Conservation (phyloP, 2,797 vertebrate species). For the Alosa sapidissima region DNA sequence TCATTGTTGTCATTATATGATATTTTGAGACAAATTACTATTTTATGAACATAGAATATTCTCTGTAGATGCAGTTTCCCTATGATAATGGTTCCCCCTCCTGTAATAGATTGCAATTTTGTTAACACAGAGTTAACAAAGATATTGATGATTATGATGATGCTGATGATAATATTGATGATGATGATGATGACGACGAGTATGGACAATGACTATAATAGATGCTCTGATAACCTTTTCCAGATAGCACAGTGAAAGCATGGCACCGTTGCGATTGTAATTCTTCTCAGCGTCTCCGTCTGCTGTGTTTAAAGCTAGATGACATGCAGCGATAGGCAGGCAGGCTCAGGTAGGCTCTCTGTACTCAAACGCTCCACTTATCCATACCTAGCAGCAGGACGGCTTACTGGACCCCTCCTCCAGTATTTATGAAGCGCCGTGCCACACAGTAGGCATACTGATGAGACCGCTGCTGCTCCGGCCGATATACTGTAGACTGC, state of each 20-base stretch:
- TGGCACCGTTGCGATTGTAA: neutral
- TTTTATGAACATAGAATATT: too few species aligned
- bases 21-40: neutral
- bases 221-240: neutral
- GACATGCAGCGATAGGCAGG: neutral
- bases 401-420: neutral
- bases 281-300: neutral
- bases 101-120: too few species aligned
- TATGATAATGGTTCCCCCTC: too few species aligned
- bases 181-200: neutral
- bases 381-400: neutral
- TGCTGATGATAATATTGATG: neutral
- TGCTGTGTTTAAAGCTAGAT: neutral
- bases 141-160: neutral
- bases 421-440: neutral
- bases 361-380: neutral
- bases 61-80: too few species aligned
- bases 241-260: neutral
- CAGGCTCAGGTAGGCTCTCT: neutral
- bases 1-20: neutral
- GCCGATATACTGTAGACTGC: too few species aligned
- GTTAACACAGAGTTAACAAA: neutral
- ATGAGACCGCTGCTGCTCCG: neutral
- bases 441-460: neutral
- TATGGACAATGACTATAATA: neutral